Conservation (phyloP, 2,888 invertebrate genomes). For the Drosophila cognata region DNA sequence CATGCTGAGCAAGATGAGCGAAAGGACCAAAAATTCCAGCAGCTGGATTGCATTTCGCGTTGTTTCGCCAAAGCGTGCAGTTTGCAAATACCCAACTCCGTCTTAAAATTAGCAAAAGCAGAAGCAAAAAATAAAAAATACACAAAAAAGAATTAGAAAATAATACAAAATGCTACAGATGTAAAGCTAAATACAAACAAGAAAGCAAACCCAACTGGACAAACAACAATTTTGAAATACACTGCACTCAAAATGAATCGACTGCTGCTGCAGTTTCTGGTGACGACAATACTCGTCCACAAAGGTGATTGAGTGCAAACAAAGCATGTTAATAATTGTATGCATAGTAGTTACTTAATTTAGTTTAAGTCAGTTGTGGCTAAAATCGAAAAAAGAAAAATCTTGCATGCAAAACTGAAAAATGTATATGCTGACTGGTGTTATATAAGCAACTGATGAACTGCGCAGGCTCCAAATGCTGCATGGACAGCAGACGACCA, state of each 20-base stretch:
- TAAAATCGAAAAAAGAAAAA: constrained; percentile 1
- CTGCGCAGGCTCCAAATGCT: constrained; percentile 74
- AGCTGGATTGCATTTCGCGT: constrained; percentile 79
- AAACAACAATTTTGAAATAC: constrained; percentile 30
- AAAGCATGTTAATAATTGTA: not conserved
- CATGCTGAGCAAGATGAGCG: constrained; percentile 36
- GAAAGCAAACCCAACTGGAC: not conserved
- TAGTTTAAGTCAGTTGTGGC: not conserved
- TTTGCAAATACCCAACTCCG: constrained; percentile 37
- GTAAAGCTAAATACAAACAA: constrained; percentile 10
- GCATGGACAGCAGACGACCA: constrained; percentile 30
- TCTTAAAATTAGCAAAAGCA: constrained; percentile 3
- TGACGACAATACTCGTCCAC: constrained; percentile 82
- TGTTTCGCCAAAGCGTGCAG: constrained; percentile 77
- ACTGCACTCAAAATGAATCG: constrained; percentile 73
- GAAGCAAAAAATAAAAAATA: constrained; percentile 13
- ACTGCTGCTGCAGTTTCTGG: constrained; percentile 79
- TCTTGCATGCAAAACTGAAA: constrained; percentile 52
- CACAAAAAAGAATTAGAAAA: constrained; percentile 8
- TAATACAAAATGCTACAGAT: constrained; percentile 51
- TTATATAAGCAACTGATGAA: constrained; percentile 78
- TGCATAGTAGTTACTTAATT: not conserved
- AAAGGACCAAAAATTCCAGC: constrained; percentile 60
- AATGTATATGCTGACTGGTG: constrained; percentile 68
- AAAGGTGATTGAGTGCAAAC: constrained; percentile 69